Conservation (phyloP, 2,888 invertebrate genomes). For the Agrotis exclamationis region DNA sequence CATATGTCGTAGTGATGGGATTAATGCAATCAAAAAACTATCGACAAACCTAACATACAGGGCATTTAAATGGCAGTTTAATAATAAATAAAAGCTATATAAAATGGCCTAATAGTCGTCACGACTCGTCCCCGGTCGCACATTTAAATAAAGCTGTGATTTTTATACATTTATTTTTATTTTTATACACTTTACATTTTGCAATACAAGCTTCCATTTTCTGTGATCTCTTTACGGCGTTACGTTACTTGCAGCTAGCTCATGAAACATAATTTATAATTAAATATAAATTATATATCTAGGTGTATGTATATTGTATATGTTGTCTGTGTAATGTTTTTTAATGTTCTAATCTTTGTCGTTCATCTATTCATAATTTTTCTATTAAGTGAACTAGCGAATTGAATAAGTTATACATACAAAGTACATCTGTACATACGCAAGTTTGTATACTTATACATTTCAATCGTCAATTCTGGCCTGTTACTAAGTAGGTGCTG, state of each 20-base stretch:
- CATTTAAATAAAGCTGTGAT: slow-evolving; percentile 74
- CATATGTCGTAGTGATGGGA: not conserved
- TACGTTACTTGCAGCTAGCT: slow-evolving; percentile 59
- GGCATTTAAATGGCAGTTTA: too few species aligned
- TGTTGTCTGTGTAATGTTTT: slow-evolving; percentile 47
- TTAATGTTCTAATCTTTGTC: slow-evolving; percentile 40
- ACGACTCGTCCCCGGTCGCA: slow-evolving; percentile 18
- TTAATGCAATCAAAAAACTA: slow-evolving; percentile 3
- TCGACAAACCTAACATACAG: not conserved
- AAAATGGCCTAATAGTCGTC: not conserved
- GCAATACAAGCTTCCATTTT: slow-evolving; percentile 81
- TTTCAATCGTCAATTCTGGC: slow-evolving; percentile 55
- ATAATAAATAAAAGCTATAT: too few species aligned
- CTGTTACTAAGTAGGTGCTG: slow-evolving; percentile 30
- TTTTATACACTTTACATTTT: slow-evolving; percentile 71
- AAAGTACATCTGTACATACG: not conserved
- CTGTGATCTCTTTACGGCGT: slow-evolving; percentile 81
- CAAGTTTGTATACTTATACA: slow-evolving; percentile 45
- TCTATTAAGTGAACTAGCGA: slow-evolving; percentile 21
- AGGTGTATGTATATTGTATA: slow-evolving; percentile 44
- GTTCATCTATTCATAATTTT: slow-evolving; percentile 26
- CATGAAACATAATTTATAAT: slow-evolving; percentile 44
- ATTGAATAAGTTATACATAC: not conserved
- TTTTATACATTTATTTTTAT: slow-evolving; percentile 66
- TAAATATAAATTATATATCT: slow-evolving; percentile 42